A percentile compares a stretch with the other conserved stretches of the same genome.
These are phyloP conservation scores for Pseudolaguvia tuberculata DNA, from an alignment of 2,113 vertebrate genomes.

Conservation along the genomic window DNA sequence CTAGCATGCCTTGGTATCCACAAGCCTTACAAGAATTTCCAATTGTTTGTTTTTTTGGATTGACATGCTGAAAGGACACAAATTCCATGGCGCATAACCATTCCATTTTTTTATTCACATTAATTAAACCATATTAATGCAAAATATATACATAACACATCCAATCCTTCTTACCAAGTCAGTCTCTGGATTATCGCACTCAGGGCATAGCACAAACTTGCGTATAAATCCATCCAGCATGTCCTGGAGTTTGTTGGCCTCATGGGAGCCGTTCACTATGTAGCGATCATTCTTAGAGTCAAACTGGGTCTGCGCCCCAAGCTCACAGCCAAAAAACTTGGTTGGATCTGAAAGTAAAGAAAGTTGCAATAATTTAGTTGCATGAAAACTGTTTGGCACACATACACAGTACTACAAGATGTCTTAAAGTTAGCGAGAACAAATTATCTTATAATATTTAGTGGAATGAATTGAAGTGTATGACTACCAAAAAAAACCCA, in stretches of 20 bases:
- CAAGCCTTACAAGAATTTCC: slow-evolving; percentile 98
- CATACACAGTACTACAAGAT: neutral
- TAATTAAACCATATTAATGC: neutral
- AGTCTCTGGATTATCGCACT: slow-evolving; percentile 99
- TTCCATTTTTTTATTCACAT: neutral
- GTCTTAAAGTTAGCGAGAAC: neutral
- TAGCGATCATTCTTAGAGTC: slow-evolving; percentile 99
- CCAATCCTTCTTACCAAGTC: slow-evolving; percentile 76
- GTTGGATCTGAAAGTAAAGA: slow-evolving; percentile 79
- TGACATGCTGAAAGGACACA: slow-evolving; percentile 82
- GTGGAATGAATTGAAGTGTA: neutral
- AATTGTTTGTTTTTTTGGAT: slow-evolving; percentile 99
- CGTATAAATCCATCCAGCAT: slow-evolving; percentile 99
- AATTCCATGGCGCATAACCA: neutral
- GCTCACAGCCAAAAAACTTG: slow-evolving; percentile 99
- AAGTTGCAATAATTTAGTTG: neutral
- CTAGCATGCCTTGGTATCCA: slow-evolving; percentile 96
- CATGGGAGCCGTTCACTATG: slow-evolving; percentile 99
- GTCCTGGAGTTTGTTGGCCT: slow-evolving; percentile 99
- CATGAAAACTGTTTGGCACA: neutral
- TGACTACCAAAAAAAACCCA: too few species aligned
- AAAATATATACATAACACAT: too few species aligned
- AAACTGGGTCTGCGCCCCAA: slow-evolving; percentile 99
- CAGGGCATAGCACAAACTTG: slow-evolving; percentile 99
- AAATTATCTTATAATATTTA: neutral